Percentiles rank a stretch among this genome's conserved stretches.
These are phyloP conservation scores for Phylloscopus collybita DNA, from an alignment of 2,797 vertebrate species.

Conservation along the genomic window DNA sequence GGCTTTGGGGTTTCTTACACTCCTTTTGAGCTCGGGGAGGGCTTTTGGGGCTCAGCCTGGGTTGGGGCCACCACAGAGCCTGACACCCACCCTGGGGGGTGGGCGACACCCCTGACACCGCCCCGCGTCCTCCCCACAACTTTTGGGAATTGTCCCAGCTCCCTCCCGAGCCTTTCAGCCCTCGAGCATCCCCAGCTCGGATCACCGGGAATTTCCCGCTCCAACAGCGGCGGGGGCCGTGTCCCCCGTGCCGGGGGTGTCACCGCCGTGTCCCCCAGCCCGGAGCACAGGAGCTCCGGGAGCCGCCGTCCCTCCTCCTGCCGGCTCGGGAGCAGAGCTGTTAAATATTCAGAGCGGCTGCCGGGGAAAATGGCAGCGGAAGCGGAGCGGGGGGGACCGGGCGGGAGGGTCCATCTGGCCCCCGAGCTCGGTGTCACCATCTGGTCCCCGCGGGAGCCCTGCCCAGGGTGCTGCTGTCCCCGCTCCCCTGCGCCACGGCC, in stretches of 20 bases:
- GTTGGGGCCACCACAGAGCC: neutral
- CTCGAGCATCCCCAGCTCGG: rapidly evolving
- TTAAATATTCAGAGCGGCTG: neutral
- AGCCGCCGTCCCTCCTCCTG: neutral
- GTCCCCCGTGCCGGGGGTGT: neutral
- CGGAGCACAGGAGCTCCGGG: rapidly evolving
- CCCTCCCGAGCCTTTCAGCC: neutral
- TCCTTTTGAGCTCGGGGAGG: rapidly evolving
- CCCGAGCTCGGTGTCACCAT: neutral
- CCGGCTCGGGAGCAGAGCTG: neutral
- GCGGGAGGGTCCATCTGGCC: neutral
- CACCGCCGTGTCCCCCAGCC: neutral
- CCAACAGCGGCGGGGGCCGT: rapidly evolving
- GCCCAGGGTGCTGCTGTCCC: neutral
- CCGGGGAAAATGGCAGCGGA: neutral
- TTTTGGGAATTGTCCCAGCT: rapidly evolving
- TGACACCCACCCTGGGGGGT: rapidly evolving
- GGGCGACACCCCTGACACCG: neutral
- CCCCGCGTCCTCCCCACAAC: neutral
- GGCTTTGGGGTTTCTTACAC: rapidly evolving
- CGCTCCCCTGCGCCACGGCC: rapidly evolving
- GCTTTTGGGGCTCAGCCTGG: neutral
- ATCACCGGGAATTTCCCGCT: neutral
- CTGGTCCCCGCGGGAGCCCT: neutral
- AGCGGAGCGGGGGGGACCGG: rapidly evolving